Base-by-base conservation (phyloP, 2,888 invertebrate genomes). In the Cistogaster globosa region DNA sequence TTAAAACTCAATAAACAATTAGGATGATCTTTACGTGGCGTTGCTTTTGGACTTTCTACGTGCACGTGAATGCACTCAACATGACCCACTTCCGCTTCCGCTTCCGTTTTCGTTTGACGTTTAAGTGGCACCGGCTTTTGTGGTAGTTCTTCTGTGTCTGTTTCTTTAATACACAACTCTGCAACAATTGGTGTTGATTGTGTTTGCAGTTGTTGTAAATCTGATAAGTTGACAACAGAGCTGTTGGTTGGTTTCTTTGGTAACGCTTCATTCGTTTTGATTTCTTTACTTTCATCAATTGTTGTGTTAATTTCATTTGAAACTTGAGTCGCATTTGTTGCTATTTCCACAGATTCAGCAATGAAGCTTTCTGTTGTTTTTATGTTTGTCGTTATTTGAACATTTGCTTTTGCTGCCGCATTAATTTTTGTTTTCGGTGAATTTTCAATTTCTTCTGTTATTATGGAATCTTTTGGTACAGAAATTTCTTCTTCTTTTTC, bases 21-120 rank as follows among this genome's bases (percentile, higher is more conserved):
- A 0, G 74, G 6, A 51, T 79, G 83, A 16, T 67, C 77, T 36
- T 69, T 51, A 18, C 84, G 83, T 22, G 88, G 87, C 7, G 87
- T 83, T 32, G 87, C 84, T 16, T 80, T 84, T 18, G 87, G 86
- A 60, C 69, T 87, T 22, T 87, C 88, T 9, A 88, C 87, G 51
- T 88, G 88, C 1, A 89, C 84, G 42, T 88, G 88, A 18, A 89
- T 89, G 8, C 86, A 86, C 77, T 89, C 88, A 11, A 89, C 84
- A 12, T 88, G 83, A 0, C 88, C 88, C 22, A 87, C 76, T 87
- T 89, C 88, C 18, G 76, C 76, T 87, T 89, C 88, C 18, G 76
- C 58, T 45, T 83, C 79, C 16, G 77, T 32, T 14, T 67, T 78
- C 65, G 8, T 26, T 67, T 75, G 20, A 20, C 71, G 83, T 22